Base-by-base conservation (phyloP, 2,113 vertebrate genomes). In the Naja naja region DNA sequence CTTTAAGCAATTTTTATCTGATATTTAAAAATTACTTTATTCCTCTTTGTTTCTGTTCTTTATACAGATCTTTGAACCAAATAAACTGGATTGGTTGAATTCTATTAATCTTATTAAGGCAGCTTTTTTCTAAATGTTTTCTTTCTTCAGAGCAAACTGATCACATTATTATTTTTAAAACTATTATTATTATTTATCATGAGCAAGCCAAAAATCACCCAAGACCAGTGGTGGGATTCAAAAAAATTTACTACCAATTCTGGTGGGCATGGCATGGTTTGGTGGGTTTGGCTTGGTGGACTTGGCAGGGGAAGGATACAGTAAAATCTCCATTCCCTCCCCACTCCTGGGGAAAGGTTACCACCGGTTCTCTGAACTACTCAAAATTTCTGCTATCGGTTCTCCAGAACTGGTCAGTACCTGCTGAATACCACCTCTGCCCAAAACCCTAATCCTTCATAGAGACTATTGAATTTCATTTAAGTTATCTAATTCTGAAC, bases 61-160 rank as follows among this genome's bases (percentile, higher is more conserved):
- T 81, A 39, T 43, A 20, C 6, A 39, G 69, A 81, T 81, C 69
- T 81, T 81, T 39, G 69, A 81, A 39, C 6, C 39, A 81, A 81
- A 81, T 81, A 81, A 81, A 43, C 20, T 74, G 69, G 16, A 20
- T 74, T 81, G 18, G 69, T 81, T 39, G 69, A 52, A 53, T 89
- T 34, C 16, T 47, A 22, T 43, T n/a, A 74, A 91, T 90, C 74
- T 43, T 49, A 49, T 49, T 49, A 52, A n/a, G 86, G 56, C 52
- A 86, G 74, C 27, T 93, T 89, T 43, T 58, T 43, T 60, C 30
- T 89, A 90, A 91, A 85, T 9, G 53, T 54, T 89, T 60, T 52
- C 87, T 81, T 89, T 91, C 43, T 89, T 93, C n/a, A 52, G 34
- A 20, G 34, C 85, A 91, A 58, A 52, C 43, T 60, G n/a, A 85